These are phyloP conservation scores for Holacanthella duospinosa DNA, from an alignment of 2,888 invertebrate species.

Conservation along the genomic window DNA sequence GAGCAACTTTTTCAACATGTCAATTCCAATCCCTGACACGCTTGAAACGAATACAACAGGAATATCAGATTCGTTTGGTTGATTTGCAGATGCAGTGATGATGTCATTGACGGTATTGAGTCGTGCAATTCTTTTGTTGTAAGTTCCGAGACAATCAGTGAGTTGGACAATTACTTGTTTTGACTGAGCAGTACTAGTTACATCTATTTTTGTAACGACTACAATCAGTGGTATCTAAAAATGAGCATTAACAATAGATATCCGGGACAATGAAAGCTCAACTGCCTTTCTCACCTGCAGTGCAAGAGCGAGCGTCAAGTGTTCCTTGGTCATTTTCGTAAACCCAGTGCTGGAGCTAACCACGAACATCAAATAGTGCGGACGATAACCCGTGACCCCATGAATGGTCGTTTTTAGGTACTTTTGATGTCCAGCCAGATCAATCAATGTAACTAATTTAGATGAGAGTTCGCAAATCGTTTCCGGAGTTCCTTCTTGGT, in stretches of 20 bases:
- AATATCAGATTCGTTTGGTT: slow-evolving; percentile 42
- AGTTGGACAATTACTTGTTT: slow-evolving; percentile 41
- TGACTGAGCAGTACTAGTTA: slow-evolving; percentile 50
- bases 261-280: neutral
- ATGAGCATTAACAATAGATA: neutral
- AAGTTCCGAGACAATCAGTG: neutral
- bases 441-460: slow-evolving; percentile 87
- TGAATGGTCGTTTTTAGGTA: slow-evolving; percentile 91
- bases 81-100: slow-evolving; percentile 47
- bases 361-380: slow-evolving; percentile 81
- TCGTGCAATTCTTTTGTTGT: neutral
- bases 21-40: slow-evolving; percentile 74
- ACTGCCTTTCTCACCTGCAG: slow-evolving; percentile 54
- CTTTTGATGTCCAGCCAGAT: slow-evolving; percentile 90
- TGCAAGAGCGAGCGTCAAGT: slow-evolving; percentile 70
- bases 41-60: slow-evolving; percentile 83
- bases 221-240: slow-evolving; percentile 69
- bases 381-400: slow-evolving; percentile 84
- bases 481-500: slow-evolving; percentile 77
- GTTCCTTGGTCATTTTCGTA: slow-evolving; percentile 76
- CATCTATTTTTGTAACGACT: slow-evolving; percentile 85
- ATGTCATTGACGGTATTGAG: slow-evolving; percentile 51
- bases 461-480: slow-evolving; percentile 86
- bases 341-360: slow-evolving; percentile 71
- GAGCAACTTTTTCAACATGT: slow-evolving; percentile 72